Base-by-base conservation (phyloP, 35 echinoderm and acorn worm species). In the Eucidaris tribuloides region DNA sequence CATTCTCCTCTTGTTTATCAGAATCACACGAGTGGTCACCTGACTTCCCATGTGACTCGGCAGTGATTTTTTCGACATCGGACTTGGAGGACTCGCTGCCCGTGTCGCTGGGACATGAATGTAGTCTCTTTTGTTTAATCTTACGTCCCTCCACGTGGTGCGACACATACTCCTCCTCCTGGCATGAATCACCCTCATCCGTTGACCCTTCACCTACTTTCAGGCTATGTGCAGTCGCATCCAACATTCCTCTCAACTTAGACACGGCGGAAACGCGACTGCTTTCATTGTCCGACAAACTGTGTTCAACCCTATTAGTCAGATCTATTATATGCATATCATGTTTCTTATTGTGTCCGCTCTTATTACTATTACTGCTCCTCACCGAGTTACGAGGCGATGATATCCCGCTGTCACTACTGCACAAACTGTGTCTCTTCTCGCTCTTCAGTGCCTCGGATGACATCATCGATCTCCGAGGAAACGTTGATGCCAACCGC, bases 361-460 rank as follows among this genome's bases (percentile, higher is more conserved):
- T 32, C 82, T 91, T 64, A 71, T 87, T 50, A 62, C 65, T 72
- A 48, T 94, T 44, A 74, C 35, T 41, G 62, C 87, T 89, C 37
- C 87, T 89, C 87, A 89, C 83, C 39, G 91, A 94, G 44, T 76
- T 83, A n/a, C 80, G 88, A 36, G 83, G 88, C 5, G 91, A 94
- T 40, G 91, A 94, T n/a, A 94, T 88, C 4, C 91, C 91, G 62
- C 91, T 94, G 57, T 94, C 91, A 29, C 71, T 79, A 50, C 91
- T 94, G 48, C 91, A 88, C 42, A 84, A 38, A 63, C 91, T 94
- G 76, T 89, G 72, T 33, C 86, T 37, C 77, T 94, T 94, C 5
- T 79, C 66, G 34, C 62, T 50, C 29, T 78, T 85, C 11, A 85
- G 34, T 7, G 54, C 80, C 41, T 84, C 82, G 1, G 82, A 84